Conservation (phyloP, 2,888 invertebrate genomes). For the Caenorhabditis parvicauda region DNA sequence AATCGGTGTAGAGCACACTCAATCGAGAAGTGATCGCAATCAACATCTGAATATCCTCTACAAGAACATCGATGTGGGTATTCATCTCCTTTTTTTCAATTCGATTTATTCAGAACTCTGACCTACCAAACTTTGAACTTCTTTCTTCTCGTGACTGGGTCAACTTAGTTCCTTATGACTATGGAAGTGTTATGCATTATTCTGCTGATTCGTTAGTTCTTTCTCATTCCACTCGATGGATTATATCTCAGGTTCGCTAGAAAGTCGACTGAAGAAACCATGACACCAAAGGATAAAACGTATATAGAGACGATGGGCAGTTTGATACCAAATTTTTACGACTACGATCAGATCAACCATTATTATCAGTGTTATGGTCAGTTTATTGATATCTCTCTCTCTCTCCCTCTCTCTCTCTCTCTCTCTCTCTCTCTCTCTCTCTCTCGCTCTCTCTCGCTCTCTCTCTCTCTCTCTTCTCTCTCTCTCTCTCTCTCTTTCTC, state of each 20-base stretch:
- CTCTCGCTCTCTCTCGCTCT: too few relatives aligned
- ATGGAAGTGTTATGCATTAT: constrained; percentile 34
- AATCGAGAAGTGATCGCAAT: constrained; percentile 25
- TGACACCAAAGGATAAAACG: constrained; percentile 19
- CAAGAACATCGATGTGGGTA: constrained; percentile 22
- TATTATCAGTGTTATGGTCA: constrained; percentile 24
- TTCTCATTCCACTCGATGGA: too few relatives aligned
- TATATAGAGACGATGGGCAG: constrained; percentile 33
- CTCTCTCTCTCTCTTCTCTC: too few relatives aligned
- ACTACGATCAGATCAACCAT: constrained; percentile 31
- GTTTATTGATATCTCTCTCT: too few relatives aligned
- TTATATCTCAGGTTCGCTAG: constrained; percentile 23
- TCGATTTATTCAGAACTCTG: constrained; percentile 11
- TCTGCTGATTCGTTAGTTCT: constrained; percentile 23
- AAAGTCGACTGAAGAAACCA: constrained; percentile 22
- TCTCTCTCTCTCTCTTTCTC: too few relatives aligned
- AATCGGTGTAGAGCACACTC: constrained; percentile 29
- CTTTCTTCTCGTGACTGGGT: constrained; percentile 24
- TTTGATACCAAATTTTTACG: constrained; percentile 30
- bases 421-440: too few relatives aligned
- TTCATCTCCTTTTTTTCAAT: too few relatives aligned
- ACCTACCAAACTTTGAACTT: constrained; percentile 28
- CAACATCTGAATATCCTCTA: constrained; percentile 17
- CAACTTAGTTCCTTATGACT: constrained; percentile 28
- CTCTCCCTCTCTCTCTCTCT: too few relatives aligned